Evolutionary conservation across 2,888 invertebrate genomes (phyloP), one percentile per base, ranked within the genome.

Genomic region (Chouioia cunea): DNA sequence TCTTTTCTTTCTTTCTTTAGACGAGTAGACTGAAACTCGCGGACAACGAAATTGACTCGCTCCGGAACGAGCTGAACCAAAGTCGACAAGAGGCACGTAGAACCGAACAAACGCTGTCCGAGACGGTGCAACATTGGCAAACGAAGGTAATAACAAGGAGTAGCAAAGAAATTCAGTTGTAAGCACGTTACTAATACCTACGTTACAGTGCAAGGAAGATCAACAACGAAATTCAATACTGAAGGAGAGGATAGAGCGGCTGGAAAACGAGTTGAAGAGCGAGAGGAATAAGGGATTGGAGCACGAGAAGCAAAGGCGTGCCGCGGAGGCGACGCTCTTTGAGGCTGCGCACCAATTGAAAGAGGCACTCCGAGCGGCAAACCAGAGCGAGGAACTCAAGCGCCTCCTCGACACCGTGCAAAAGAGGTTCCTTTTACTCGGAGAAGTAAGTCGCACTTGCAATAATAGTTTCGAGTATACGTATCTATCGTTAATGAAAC

Each of bases 21-120:
- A 86, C 87, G 76, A 90, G 90, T 78, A 90, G 90, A 78, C 85
- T 91, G 27, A 86, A 87, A 74, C 82, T 89, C 60, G 84, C 89
- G 73, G 88, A 89, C 76, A 87, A 84, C 76, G 89, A 90, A 76
- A 86, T 89, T 4, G 89, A 89, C 71, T 85, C 82, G 70, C 79
- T 89, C 54, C 87, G 86, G 75, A 81, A 79, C 52, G 87, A 89
- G 75, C 77, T 89, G 20, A 87, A 87, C 62, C 80, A 79, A 12
- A 84, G 85, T 53, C 87, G 86, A 75, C 85, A 80, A 68, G 88
- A 88, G 68, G 74, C 80, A 44, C 80, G 81, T 4, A 75, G 75
- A 44, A 76, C 78, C n/a, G 81, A 84, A 54, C 80, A 80, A 36
- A 78, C 77, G 71, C 80, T 81, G 18, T 72, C 77, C 10, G 82